Percentiles rank a stretch among this genome's conserved stretches.
Conservation (phyloP, 2,888 invertebrate species). For the Leptinotarsa tumamoca region DNA sequence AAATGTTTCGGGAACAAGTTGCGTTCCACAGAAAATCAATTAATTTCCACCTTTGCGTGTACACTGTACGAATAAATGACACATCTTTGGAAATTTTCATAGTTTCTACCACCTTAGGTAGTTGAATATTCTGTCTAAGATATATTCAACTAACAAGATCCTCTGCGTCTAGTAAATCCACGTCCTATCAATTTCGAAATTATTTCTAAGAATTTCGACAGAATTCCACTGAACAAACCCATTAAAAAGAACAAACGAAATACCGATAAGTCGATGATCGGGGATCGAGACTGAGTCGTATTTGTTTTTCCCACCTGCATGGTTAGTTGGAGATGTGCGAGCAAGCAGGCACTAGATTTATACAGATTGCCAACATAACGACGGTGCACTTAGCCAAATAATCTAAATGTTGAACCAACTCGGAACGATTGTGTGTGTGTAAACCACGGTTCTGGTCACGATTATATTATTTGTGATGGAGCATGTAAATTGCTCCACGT, state of each 20-base stretch:
- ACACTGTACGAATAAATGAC: no score
- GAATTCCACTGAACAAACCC: constrained; percentile 34
- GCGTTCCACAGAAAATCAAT: no score
- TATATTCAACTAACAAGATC: not conserved
- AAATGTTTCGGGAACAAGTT: no score
- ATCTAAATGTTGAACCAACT: constrained; percentile 50
- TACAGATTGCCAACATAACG: constrained; percentile 49
- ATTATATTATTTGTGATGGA: constrained; percentile 47
- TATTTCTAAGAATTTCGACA: constrained; percentile 34
- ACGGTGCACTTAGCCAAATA: constrained; percentile 52
- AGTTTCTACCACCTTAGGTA: no score
- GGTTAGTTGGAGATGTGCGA: constrained; percentile 36
- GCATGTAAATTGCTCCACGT: constrained; percentile 39
- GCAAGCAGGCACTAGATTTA: constrained; percentile 47
- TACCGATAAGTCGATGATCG: constrained; percentile 26
- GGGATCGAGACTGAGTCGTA: constrained; percentile 36
- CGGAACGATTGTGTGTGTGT: constrained; percentile 41
- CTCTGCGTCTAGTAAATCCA: not conserved
- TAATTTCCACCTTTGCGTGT: no score
- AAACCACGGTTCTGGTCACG: constrained; percentile 48
- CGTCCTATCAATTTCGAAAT: constrained; percentile 23
- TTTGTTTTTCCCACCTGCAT: constrained; percentile 51
- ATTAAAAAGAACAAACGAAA: constrained; percentile 33
- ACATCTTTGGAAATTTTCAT: no score
- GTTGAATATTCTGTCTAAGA: no score